Percentiles rank a stretch among this genome's conserved stretches.
phyloP scores from a whole-genome alignment of 2,113 vertebrate genomes.

The Sphaerodactylus townsendi region DNA sequence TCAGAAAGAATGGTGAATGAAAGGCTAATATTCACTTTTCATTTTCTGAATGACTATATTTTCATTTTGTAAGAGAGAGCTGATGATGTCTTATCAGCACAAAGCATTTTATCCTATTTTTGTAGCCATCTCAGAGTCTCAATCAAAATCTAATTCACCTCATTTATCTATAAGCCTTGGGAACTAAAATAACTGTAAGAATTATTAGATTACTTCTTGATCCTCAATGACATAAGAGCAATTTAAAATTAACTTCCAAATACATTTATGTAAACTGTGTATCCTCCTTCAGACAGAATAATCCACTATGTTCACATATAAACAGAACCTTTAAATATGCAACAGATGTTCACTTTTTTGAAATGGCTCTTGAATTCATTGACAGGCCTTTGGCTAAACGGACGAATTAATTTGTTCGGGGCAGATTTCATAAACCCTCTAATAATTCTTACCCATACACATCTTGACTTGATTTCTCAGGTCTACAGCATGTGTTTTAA shows the following conservation, averaged over 20 bases:
- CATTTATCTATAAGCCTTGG: constrained; percentile 32
- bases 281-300: constrained; percentile 61
- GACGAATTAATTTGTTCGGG: constrained; percentile 81
- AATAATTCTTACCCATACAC: constrained; percentile 80
- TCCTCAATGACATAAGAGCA: constrained; percentile 55
- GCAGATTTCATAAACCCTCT: constrained; percentile 78
- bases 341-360: constrained; percentile 79
- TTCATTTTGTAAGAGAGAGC: not conserved
- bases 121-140: constrained; percentile 43
- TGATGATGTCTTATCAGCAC: constrained; percentile 6
- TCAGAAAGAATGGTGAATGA: not conserved
- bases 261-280: constrained; percentile 61
- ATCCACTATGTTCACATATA: constrained; percentile 67
- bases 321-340: constrained; percentile 72
- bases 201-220: constrained; percentile 40
- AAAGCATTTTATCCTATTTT: constrained; percentile 47
- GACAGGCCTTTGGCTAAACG: constrained; percentile 76
- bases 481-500: constrained; percentile 78
- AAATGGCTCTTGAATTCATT: constrained; percentile 77
- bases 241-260: constrained; percentile 66
- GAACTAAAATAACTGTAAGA: constrained; percentile 38
- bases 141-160: constrained; percentile 49
- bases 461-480: constrained; percentile 80
- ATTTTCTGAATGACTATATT: constrained; percentile 4
- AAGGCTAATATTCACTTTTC: constrained; percentile 5